Base-by-base conservation (phyloP, 1,140 invertebrate species). In the Ceratina calcarata region DNA sequence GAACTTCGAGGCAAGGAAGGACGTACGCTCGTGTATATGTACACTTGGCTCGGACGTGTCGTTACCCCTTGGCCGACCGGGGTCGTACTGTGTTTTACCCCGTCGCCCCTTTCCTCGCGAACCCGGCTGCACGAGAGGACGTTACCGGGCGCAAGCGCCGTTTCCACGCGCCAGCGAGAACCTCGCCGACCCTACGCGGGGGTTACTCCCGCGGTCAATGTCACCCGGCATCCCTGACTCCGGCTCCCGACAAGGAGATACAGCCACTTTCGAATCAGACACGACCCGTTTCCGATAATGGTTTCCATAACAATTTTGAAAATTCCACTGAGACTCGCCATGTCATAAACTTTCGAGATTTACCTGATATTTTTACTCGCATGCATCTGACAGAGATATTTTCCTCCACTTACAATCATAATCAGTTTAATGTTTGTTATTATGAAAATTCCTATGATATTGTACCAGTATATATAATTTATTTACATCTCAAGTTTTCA, bases 201-300 rank as follows among this genome's bases (percentile, higher is more conserved):
- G 84, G 83, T 85, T 86, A 68, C 83, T 84, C 77, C 88, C 89
- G 89, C 90, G 91, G 91, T 91, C 91, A 91, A 91, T 91, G 91
- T 91, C 91, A 91, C 86, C 85, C 89, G 85, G 83, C 89, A 89
- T 89, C 86, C 85, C 89, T 88, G 85, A 88, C 85, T 87, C 87
- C 80, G 80, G 82, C 81, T 90, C 85, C 85, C 85, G 86, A 88
- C 87, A 89, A 74, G 57, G 18, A 82, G 84, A 86, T 85, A 86
- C 27, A 82, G 80, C 83, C 83, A 86, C 84, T 86, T 81, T 86
- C 62, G 57, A 76, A 64, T 16, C 51, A 78, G 69, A 77, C 80
- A 72, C 84, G 79, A 61, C 83, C 83, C 83, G 51, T 82, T 85
- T 82, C 81, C 71, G 24, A 53, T 58, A 62, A 18, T 53, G 22